Conservation (phyloP, 1,140 invertebrate species). For the Drosophila triauraria region DNA sequence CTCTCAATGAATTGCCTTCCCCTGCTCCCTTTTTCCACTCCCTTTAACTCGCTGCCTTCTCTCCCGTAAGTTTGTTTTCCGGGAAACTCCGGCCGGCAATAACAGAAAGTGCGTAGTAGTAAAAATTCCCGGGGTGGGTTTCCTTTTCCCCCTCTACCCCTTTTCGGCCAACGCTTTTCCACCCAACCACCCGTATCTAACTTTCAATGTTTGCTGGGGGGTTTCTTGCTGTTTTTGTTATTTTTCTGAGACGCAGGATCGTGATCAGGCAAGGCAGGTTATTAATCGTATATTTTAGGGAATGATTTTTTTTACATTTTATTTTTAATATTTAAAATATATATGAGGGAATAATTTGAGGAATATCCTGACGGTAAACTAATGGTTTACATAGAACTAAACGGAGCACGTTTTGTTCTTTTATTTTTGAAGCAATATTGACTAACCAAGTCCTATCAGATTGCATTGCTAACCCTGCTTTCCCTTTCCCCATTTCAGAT, state of each 20-base stretch:
- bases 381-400: too few relatives aligned
- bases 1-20: slow-evolving; percentile 12
- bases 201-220: background rate
- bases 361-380: too few relatives aligned
- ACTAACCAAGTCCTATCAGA: too few relatives aligned
- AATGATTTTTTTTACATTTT: too few relatives aligned
- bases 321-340: too few relatives aligned
- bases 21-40: background rate
- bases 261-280: slow-evolving; percentile 25
- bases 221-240: slow-evolving; percentile 16
- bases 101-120: slow-evolving; percentile 72
- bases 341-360: too few relatives aligned
- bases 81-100: slow-evolving; percentile 55
- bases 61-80: slow-evolving; percentile 29
- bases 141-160: slow-evolving; percentile 7
- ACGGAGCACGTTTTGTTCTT: too few relatives aligned
- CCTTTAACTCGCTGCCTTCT: slow-evolving; percentile 8
- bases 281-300: too few relatives aligned
- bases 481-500: slow-evolving; percentile 50
- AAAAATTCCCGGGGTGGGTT: slow-evolving; percentile 53
- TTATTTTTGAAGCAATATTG: too few relatives aligned
- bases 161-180: slow-evolving; percentile 48
- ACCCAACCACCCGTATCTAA: slow-evolving; percentile 45
- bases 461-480: background rate
- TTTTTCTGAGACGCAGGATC: slow-evolving; percentile 12